Evolutionary conservation across 2,797 vertebrate species (phyloP).

Genomic region (Arrhamphus sclerolepis): DNA sequence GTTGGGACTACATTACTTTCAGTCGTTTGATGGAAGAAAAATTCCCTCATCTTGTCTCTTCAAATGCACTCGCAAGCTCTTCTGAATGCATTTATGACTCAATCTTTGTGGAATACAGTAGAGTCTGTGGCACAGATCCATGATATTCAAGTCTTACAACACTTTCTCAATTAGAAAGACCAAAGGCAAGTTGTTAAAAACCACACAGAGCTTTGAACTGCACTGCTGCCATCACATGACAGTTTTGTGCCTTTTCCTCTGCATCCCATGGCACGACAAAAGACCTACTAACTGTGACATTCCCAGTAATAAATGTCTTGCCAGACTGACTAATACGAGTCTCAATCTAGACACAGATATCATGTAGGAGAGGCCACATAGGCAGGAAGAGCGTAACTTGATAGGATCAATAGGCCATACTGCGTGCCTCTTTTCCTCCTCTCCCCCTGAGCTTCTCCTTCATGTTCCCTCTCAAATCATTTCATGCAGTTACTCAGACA

Average conservation of each 20-base stretch:
- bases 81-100: slow-evolving; percentile 62
- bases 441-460: slow-evolving; percentile 1
- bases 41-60: slow-evolving; percentile 55
- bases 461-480: slow-evolving; percentile 34
- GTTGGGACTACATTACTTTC: slow-evolving; percentile 60
- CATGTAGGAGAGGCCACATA: slow-evolving; percentile 27
- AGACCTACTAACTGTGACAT: slow-evolving; percentile 24
- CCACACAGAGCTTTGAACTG: slow-evolving; percentile 44
- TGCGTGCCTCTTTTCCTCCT: slow-evolving; percentile 22
- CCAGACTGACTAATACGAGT: slow-evolving; percentile 48
- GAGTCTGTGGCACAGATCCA: slow-evolving; percentile 38
- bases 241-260: slow-evolving; percentile 24
- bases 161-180: slow-evolving; percentile 53
- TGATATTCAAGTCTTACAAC: slow-evolving; percentile 39
- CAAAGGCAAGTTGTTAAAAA: slow-evolving; percentile 54
- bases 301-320: slow-evolving; percentile 35
- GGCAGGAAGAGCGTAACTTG: slow-evolving; percentile 37
- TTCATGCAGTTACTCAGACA: slow-evolving; percentile 34
- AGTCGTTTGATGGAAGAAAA: slow-evolving; percentile 30
- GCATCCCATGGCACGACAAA: neutral
- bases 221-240: slow-evolving; percentile 25
- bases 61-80: slow-evolving; percentile 46
- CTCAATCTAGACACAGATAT: slow-evolving; percentile 38
- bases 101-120: slow-evolving; percentile 56
- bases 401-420: slow-evolving; percentile 45